Conservation (phyloP, 2,888 invertebrate genomes). For the Drosophila yooni region DNA sequence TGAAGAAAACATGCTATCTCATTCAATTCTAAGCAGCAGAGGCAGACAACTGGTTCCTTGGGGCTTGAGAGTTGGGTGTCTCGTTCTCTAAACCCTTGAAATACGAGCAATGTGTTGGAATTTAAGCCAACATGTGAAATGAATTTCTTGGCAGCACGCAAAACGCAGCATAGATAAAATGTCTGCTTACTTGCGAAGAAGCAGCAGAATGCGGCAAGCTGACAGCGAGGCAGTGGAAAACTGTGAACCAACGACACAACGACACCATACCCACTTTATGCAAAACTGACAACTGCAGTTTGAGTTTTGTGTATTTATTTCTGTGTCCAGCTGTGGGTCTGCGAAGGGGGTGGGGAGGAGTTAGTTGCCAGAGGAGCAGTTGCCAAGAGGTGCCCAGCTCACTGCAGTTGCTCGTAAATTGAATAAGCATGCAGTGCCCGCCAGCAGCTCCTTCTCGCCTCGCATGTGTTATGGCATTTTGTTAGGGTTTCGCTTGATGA, state of each 20-base stretch:
- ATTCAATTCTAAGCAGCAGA: constrained; percentile 40
- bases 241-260: constrained; percentile 5
- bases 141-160: constrained; percentile 60
- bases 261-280: constrained; percentile 50
- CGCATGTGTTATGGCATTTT: constrained; percentile 52
- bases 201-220: neutral
- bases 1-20: constrained; percentile 53
- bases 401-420: constrained; percentile 71
- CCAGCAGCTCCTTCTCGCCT: constrained; percentile 5
- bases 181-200: constrained; percentile 8
- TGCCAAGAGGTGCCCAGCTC: constrained; percentile 3
- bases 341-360: neutral
- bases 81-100: constrained; percentile 35
- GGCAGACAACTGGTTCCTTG: neutral
- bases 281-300: constrained; percentile 47
- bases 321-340: constrained; percentile 21
- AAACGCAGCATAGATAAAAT: constrained; percentile 25
- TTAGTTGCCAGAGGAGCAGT: neutral
- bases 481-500: constrained; percentile 34
- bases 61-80: neutral
- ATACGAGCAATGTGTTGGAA: constrained; percentile 52
- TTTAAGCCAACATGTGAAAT: constrained; percentile 60
- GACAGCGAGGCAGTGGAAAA: neutral
- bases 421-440: constrained; percentile 50
- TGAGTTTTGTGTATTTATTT: constrained; percentile 7